These are phyloP conservation scores for Piscicola geometra DNA, from an alignment of 2,888 invertebrate genomes.

Conservation along the genomic window DNA sequence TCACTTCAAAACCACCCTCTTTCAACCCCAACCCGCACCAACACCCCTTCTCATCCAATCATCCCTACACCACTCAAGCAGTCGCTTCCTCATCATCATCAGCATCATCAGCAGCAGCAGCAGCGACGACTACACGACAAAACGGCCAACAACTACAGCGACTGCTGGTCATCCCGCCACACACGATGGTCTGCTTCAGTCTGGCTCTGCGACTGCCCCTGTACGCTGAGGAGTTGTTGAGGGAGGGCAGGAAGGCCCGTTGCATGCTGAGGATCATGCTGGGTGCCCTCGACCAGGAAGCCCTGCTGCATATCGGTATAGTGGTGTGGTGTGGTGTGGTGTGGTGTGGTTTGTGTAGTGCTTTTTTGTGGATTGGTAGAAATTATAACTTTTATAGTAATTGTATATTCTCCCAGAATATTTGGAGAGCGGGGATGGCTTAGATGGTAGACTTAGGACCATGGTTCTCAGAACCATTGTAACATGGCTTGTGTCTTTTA, in stretches of 20 bases:
- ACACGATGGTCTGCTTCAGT: conserved; percentile 84
- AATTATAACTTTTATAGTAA: too few species aligned
- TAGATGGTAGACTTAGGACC: too few species aligned
- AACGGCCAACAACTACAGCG: conserved; percentile 27
- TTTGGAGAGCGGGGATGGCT: too few species aligned
- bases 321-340: background rate
- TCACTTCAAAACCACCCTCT: background rate
- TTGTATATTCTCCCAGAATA: too few species aligned
- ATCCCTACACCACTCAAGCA: conserved; percentile 39
- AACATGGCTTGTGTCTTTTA: too few species aligned
- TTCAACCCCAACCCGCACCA: background rate
- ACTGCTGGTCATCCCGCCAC: conserved; percentile 64
- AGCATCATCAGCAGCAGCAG: too few species aligned
- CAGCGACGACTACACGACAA: conserved; percentile 27
- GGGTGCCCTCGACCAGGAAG: conserved; percentile 85
- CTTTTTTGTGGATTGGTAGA: too few species aligned
- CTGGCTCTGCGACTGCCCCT: conserved; percentile 81
- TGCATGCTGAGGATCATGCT: conserved; percentile 78
- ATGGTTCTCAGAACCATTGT: too few species aligned
- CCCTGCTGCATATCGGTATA: background rate
- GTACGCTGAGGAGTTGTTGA: conserved; percentile 82
- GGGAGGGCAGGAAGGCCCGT: conserved; percentile 73
- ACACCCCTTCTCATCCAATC: conserved; percentile 35
- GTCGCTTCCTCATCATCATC: conserved; percentile 29
- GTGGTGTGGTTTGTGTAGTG: background rate